These are phyloP conservation scores for Tinea trinotella DNA, from an alignment of 2,888 invertebrate genomes.

Conservation along the genomic window DNA sequence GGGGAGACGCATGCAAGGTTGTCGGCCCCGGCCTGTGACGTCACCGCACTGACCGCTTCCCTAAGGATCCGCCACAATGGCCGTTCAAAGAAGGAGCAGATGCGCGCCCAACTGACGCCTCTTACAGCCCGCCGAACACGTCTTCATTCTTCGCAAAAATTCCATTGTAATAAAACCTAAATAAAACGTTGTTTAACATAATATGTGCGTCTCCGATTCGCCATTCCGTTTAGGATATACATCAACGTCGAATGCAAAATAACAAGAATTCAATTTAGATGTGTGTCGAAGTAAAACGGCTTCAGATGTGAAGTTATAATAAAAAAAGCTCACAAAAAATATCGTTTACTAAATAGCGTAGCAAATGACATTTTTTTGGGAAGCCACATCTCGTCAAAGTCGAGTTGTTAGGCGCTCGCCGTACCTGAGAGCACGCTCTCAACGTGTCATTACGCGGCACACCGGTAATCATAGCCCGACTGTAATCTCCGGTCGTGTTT, in stretches of 20 bases:
- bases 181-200: not conserved
- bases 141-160: slow-evolving; percentile 3
- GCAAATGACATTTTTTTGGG: slow-evolving; percentile 48
- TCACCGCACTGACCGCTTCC: slow-evolving; percentile 66
- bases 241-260: not conserved
- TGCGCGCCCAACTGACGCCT: slow-evolving; percentile 54
- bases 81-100: slow-evolving; percentile 69
- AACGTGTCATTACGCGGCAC: slow-evolving; percentile 57
- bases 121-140: not conserved
- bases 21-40: slow-evolving; percentile 68
- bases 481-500: slow-evolving; percentile 21
- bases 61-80: slow-evolving; percentile 54
- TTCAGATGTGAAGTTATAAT: not conserved
- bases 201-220: not conserved
- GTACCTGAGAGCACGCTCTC: slow-evolving; percentile 50
- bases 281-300: not conserved
- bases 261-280: not conserved
- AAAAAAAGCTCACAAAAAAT: slow-evolving; percentile 2
- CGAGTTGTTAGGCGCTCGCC: slow-evolving; percentile 31
- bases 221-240: not conserved
- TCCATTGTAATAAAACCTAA: slow-evolving; percentile 1
- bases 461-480: slow-evolving; percentile 44
- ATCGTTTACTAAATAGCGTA: slow-evolving; percentile 20
- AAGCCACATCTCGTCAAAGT: slow-evolving; percentile 28
- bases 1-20: slow-evolving; percentile 39